Conservation (phyloP, 2,797 vertebrate genomes). For the Schizothorax lantsangensis region DNA sequence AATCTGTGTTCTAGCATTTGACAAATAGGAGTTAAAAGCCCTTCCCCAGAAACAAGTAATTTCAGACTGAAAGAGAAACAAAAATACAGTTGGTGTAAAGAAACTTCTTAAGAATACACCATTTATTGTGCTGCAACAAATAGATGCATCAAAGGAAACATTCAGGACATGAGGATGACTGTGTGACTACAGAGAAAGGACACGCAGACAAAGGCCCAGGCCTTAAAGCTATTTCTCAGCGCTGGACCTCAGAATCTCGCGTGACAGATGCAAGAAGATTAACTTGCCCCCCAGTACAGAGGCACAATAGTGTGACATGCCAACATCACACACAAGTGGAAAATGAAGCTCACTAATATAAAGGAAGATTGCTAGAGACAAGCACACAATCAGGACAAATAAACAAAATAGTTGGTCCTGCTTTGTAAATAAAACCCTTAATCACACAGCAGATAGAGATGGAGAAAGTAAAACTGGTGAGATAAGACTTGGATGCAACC, state of each 20-base stretch:
- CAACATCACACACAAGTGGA: constrained; percentile 71
- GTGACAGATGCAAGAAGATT: constrained; percentile 78
- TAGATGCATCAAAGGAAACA: constrained; percentile 16
- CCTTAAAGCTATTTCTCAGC: constrained; percentile 65
- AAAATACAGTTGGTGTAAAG: constrained; percentile 18
- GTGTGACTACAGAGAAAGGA: constrained; percentile 43
- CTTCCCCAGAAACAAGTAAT: constrained; percentile 18
- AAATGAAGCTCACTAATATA: constrained; percentile 71
- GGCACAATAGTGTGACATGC: constrained; percentile 78
- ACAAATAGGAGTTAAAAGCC: constrained; percentile 6
- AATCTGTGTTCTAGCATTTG: constrained; percentile 4
- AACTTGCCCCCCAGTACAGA: constrained; percentile 76
- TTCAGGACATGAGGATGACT: constrained; percentile 47
- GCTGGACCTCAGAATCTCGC: constrained; percentile 67
- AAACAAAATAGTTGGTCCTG: constrained; percentile 62
- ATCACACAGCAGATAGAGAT: constrained; percentile 48
- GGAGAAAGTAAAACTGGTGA: constrained; percentile 31
- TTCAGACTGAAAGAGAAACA: constrained; percentile 18
- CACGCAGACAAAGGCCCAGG: constrained; percentile 58
- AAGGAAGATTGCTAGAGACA: constrained; percentile 64
- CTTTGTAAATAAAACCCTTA: constrained; percentile 57
- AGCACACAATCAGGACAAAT: constrained; percentile 65
- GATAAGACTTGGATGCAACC: constrained; percentile 47
- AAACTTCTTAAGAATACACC: constrained; percentile 54
- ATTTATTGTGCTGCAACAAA: constrained; percentile 37